Base-by-base conservation (phyloP, 2,113 vertebrate species). In the Macrotus californicus region DNA sequence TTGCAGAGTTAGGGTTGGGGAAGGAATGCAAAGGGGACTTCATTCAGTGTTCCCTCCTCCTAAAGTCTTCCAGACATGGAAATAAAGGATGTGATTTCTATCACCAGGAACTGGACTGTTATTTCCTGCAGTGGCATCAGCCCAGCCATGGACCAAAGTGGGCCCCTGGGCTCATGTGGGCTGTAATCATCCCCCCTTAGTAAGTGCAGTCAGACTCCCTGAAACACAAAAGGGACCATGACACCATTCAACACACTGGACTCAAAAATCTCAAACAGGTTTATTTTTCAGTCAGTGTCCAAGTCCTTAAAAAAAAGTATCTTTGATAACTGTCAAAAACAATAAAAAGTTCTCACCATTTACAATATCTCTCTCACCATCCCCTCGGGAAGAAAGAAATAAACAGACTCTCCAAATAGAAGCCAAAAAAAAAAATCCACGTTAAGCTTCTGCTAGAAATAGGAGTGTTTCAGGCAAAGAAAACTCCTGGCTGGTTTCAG, bases 271-370 rank as follows among this genome's bases (percentile, higher is more conserved):
- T 70, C 92, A 81, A 67, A 77, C 2, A 64, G 24, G 81, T 59
- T 95, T 95, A 75, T 83, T 95, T 96, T 92, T 90, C 87, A 81
- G 72, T 73, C 10, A 12, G 31, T 16, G 64, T 48, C 29, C 59
- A 12, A 48, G 61, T 29, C 95, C 46, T 54, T 50, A 52, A 70
- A 88, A 52, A 85, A 94, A 72, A 14, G 22, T 59, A 95, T 92
- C 81, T 91, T 90, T 96, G 87, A 94, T 95, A 94, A 96, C 87
- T 94, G 90, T 97, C 93, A 97, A 79, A 97, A 94, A 93, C 82
- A 96, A 97, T 96, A 93, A 90, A 86, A 96, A 89, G 79, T 54
- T 64, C 34, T 88, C 83, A 52, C 39, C 93, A 89, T 93, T 96
- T 94, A 96, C 80, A 93, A 29, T 88, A 91, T 93, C 96, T 89